Base-by-base conservation (phyloP, 2,888 invertebrate genomes). In the Heliothis peltigera region DNA sequence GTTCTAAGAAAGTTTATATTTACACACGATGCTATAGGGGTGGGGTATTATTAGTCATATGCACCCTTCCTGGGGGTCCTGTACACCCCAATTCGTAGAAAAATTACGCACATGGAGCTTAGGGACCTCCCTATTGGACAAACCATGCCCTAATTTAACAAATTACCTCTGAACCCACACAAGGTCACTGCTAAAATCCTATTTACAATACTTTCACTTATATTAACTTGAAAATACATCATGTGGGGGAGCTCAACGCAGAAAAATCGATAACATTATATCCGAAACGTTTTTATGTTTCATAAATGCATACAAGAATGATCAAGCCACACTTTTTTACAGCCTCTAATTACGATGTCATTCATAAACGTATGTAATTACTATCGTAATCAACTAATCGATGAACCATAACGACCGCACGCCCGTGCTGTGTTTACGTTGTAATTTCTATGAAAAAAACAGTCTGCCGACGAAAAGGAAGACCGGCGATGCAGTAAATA, bases 331-430 rank as follows among this genome's bases (percentile, higher is more conserved):
- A 77, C 84, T 84, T 81, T 84, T 77, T 66, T 74, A 78, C 66
- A 74, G 76, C 68, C 75, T 87, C 75, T 86, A 82, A 84, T 80
- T 80, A 79, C 83, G 75, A 80, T 89, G 82, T 88, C 93, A 94
- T 94, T 95, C 93, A 94, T 92, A 91, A 93, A 92, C 85, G 84
- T 69, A 64, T 64, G 70, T 88, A 91, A 92, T 91, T 91, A 90
- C 82, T 80, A 82, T 86, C 77, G 82, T 88, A 90, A 87, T 89
- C 84, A 89, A 89, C 76, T 87, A 92, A 94, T 93, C 93, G 91
- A 93, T 94, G 89, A 87, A 76, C 85, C 85, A 71, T 88, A 87
- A 88, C 88, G 84, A 86, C 79, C 81, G 83, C 84, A 83, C 84
- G 78, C 80, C 81, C 82, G 84, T 75, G 63, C 70, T 68, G 64